A percentile compares a stretch with the other conserved stretches of the same genome.
phyloP scores from a whole-genome alignment of 64 coral and sea anemone genomes.

The Orbicella faveolata region DNA sequence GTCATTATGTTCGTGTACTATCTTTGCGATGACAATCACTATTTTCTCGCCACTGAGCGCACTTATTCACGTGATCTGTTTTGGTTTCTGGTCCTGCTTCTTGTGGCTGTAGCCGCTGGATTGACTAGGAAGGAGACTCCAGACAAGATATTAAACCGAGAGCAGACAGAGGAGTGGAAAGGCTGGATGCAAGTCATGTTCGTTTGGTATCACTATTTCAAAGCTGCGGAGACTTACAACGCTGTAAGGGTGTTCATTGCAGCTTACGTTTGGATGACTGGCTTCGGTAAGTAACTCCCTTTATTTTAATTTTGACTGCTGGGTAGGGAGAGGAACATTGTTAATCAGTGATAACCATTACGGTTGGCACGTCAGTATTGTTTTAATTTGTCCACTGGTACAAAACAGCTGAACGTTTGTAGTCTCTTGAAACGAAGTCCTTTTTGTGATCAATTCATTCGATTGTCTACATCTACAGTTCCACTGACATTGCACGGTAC shows the following conservation, averaged over 20 bases:
- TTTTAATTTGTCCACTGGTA: no score
- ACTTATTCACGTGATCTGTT: slow-evolving; percentile 87
- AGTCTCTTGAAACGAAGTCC: no score
- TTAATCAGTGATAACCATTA: no score
- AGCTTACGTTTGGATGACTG: slow-evolving; percentile 95
- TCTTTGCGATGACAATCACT: slow-evolving; percentile 79
- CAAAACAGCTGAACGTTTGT: no score
- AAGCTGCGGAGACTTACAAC: slow-evolving; percentile 82
- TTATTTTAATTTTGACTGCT: background rate
- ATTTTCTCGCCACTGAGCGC: slow-evolving; percentile 74
- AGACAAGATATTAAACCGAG: slow-evolving; percentile 69
- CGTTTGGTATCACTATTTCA: slow-evolving; percentile 95
- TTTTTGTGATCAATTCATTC: no score
- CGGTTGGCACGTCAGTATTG: no score
- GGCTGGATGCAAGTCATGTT: slow-evolving; percentile 93
- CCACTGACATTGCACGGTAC: no score
- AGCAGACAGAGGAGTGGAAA: slow-evolving; percentile 95
- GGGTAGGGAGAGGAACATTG: no score
- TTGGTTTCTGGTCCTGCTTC: slow-evolving; percentile 67
- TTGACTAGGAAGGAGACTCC: slow-evolving; percentile 50
- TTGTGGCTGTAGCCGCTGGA: slow-evolving; percentile 52
- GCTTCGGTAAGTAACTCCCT: slow-evolving; percentile 70
- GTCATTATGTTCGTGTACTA: slow-evolving; percentile 71
- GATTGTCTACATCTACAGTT: no score
- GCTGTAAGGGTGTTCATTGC: slow-evolving; percentile 85